phyloP scores from a whole-genome alignment of 53 echinoderm and acorn worm species.

The Temnopleurus reevesii region DNA sequence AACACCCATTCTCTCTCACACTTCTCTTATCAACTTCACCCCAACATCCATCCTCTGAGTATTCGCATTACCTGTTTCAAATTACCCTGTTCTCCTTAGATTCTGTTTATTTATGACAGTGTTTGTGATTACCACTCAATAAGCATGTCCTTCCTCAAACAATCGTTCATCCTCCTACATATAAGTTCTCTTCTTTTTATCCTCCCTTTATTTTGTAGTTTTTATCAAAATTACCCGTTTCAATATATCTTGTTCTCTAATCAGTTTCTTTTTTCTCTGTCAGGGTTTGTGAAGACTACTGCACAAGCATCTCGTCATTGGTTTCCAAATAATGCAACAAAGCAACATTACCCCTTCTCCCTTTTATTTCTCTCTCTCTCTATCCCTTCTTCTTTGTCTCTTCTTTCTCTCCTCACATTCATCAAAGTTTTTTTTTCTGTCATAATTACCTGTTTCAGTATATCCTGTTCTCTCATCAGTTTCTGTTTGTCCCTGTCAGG shows the following conservation, averaged over 20 bases:
- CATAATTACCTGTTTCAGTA: conserved; percentile 81
- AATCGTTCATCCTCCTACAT: neutral
- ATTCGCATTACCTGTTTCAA: too few species aligned
- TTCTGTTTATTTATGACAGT: too few species aligned
- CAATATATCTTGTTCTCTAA: too few species aligned
- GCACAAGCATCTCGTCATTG: conserved; percentile 79
- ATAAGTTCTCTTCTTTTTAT: neutral
- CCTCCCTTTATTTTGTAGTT: neutral
- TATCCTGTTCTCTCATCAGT: conserved; percentile 96
- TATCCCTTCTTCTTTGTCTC: neutral
- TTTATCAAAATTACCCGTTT: too few species aligned
- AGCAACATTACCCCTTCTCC: conserved; percentile 61
- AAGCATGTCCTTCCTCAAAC: neutral
- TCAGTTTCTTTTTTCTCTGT: conserved; percentile 94
- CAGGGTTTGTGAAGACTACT: conserved; percentile 74
- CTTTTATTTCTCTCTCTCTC: neutral
- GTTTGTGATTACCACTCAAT: too few species aligned
- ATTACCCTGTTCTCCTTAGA: too few species aligned
- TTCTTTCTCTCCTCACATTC: neutral
- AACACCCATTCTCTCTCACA: too few species aligned
- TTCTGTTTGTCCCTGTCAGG: conserved; percentile 98
- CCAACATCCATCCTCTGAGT: too few species aligned
- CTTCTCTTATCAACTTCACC: too few species aligned
- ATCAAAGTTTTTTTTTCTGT: neutral
- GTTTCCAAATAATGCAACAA: conserved; percentile 82